Percentiles rank a stretch among this genome's conserved stretches.
Evolutionary conservation across 2,113 vertebrate genomes (phyloP).

Genomic region (Xenopus tropicalis): DNA sequence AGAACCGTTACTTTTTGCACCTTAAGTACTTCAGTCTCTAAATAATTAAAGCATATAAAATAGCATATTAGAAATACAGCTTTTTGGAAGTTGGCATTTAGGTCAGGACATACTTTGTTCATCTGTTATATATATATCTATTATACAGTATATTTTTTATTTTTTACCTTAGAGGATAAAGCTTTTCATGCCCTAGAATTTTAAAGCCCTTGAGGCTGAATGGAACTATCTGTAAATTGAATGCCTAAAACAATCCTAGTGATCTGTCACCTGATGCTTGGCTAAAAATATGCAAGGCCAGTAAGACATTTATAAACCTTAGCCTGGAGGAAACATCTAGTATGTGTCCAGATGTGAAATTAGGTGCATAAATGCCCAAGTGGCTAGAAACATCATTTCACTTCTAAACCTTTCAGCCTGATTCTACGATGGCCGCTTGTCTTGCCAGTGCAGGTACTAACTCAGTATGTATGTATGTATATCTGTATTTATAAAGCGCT

Average conservation of each 20-base stretch:
- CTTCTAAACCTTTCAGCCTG: too few relatives aligned
- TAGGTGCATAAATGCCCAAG: neutral
- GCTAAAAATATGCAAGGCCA: neutral
- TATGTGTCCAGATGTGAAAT: slow-evolving; percentile 1
- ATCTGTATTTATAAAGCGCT: too few relatives aligned
- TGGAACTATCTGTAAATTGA: slow-evolving; percentile 7
- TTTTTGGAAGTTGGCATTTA: slow-evolving; percentile 37
- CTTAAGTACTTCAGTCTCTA: slow-evolving; percentile 17
- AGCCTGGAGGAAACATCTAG: neutral
- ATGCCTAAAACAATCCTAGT: slow-evolving; percentile 11
- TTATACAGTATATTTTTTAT: slow-evolving; percentile 41
- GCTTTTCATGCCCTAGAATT: slow-evolving; percentile 32
- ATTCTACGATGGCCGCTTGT: too few relatives aligned
- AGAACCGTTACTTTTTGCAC: slow-evolving; percentile 30
- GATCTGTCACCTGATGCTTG: slow-evolving; percentile 6
- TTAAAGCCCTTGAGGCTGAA: slow-evolving; percentile 27
- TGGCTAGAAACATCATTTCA: too few relatives aligned
- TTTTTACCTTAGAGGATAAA: slow-evolving; percentile 36
- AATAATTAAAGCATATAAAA: slow-evolving; percentile 47
- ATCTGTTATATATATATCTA: too few relatives aligned
- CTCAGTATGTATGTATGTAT: too few relatives aligned
- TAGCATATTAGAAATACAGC: slow-evolving; percentile 40
- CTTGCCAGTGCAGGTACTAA: too few relatives aligned
- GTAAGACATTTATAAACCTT: neutral
- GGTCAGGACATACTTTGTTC: slow-evolving; percentile 45